Conservation (phyloP, 2,797 vertebrate genomes). For the Tiaroga cobitis region DNA sequence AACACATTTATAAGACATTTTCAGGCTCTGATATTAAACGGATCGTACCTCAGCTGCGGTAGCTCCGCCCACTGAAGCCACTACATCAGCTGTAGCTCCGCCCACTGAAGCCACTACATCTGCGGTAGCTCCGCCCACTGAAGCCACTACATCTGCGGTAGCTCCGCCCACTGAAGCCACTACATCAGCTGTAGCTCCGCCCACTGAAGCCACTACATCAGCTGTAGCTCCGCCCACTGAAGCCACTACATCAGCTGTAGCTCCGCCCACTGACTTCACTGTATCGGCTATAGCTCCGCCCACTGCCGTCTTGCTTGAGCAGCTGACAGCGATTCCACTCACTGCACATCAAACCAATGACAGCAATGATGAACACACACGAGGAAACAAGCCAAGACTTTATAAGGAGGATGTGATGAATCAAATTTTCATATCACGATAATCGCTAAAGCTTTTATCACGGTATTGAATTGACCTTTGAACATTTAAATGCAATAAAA, state of each 20-base stretch:
- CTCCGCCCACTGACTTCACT: neutral
- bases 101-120: no score
- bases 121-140: no score
- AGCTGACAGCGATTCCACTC: neutral
- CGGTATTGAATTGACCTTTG: neutral
- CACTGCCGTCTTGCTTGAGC: no score
- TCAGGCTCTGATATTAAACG: no score
- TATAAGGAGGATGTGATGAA: neutral
- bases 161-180: no score
- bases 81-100: no score
- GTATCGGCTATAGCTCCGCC: neutral
- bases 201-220: rapidly evolving
- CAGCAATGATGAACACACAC: neutral
- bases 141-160: no score
- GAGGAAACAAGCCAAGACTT: neutral
- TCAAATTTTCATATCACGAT: neutral
- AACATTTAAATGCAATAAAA: neutral
- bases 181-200: no score
- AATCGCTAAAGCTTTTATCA: no score
- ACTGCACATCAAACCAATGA: neutral
- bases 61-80: no score
- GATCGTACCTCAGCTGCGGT: neutral
- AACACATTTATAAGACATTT: no score
- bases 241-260: no score
- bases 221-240: neutral